A percentile compares a stretch with the other conserved stretches of the same genome.
Evolutionary conservation across 2,888 invertebrate species (phyloP).

Genomic region (Xanthia icteritia): DNA sequence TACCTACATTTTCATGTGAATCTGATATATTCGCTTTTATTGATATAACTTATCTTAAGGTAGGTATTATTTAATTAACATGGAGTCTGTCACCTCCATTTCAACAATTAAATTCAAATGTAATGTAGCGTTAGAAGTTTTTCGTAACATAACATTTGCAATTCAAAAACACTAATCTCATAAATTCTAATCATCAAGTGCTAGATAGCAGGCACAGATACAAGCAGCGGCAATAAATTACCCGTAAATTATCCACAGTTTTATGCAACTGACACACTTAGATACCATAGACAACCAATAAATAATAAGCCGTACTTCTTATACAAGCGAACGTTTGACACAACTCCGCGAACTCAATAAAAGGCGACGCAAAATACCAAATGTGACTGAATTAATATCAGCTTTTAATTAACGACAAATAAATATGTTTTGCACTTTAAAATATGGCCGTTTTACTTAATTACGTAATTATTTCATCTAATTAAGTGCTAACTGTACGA

Average conservation of each 20-base stretch:
- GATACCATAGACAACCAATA: conserved; percentile 52
- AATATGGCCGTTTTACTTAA: conserved; percentile 43
- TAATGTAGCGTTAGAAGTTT: neutral
- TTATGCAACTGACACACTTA: conserved; percentile 45
- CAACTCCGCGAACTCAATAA: conserved; percentile 27
- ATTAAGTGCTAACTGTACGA: conserved; percentile 43
- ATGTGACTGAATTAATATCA: conserved; percentile 51
- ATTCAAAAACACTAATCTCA: conserved; percentile 30
- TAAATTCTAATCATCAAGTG: conserved; percentile 40
- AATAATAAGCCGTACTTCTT: conserved; percentile 35
- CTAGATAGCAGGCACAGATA: conserved; percentile 22
- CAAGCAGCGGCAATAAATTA: conserved; percentile 34
- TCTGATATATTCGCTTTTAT: neutral
- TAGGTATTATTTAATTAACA: neutral
- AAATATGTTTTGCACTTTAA: conserved; percentile 49
- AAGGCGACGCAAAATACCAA: conserved; percentile 46
- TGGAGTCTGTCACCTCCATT: neutral
- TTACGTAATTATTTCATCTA: conserved; percentile 57
- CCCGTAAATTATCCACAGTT: conserved; percentile 46
- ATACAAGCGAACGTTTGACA: conserved; percentile 5
- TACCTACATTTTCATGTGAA: neutral
- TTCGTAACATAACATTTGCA: conserved; percentile 22
- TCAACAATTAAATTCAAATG: conserved; percentile 14
- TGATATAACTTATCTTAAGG: neutral
- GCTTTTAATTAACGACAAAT: conserved; percentile 58